A percentile compares a stretch with the other conserved stretches of the same genome.
These are phyloP conservation scores for Pachydiplax longipennis DNA, from an alignment of 2,888 invertebrate species.

Conservation along the genomic window DNA sequence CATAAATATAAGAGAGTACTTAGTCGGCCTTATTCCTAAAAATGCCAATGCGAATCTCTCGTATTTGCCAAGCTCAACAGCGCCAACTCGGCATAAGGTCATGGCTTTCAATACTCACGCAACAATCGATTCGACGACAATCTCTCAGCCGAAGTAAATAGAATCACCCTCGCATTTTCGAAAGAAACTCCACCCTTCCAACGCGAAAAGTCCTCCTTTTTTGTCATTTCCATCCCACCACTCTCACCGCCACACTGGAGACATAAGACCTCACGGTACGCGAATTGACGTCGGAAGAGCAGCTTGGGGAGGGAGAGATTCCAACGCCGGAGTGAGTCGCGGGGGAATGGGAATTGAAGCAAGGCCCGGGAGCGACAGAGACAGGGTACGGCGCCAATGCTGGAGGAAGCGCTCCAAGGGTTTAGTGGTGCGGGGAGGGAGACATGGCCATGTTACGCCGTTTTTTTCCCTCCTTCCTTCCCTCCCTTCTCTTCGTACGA, in stretches of 20 bases:
- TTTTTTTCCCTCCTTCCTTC: neutral
- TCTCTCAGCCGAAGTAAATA: neutral
- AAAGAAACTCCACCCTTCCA: neutral
- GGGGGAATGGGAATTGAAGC: neutral
- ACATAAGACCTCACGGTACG: neutral
- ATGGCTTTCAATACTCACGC: no score
- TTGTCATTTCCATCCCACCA: neutral
- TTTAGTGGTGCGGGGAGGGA: neutral
- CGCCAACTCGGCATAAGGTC: no score
- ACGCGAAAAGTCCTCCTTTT: neutral
- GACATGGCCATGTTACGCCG: slow-evolving; percentile 10
- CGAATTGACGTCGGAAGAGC: neutral
- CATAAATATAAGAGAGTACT: no score
- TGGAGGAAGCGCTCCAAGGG: neutral
- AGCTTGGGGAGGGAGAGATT: neutral
- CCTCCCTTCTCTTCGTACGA: slow-evolving; percentile 2
- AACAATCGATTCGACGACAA: neutral
- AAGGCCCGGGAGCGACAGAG: neutral
- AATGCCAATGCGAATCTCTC: no score
- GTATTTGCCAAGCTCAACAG: no score
- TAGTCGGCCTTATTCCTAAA: no score
- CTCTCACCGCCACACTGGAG: neutral
- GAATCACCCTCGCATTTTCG: neutral
- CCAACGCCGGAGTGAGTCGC: neutral
- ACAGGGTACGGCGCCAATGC: neutral